Base-by-base conservation (phyloP, 2,888 invertebrate species). In the Capitulum mitella region DNA sequence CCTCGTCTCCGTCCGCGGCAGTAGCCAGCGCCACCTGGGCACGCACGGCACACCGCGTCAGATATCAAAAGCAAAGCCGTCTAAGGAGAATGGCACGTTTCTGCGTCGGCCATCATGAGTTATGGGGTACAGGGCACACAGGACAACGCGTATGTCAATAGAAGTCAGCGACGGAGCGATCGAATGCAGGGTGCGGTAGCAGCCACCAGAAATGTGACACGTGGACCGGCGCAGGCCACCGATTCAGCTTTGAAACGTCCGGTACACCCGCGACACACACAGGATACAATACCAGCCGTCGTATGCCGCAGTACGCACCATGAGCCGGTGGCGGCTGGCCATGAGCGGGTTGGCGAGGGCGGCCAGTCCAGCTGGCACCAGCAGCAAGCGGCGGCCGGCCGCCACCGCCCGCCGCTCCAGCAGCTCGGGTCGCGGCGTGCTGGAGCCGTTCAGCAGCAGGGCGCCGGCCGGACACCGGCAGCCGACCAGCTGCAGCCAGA, bases 401-500 rank as follows among this genome's bases (percentile, higher is more conserved):
- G 37, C 70, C 10, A 40, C 70, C 22, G 70, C 70, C 70, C 2
- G 70, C 22, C 26, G 8, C 10, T 10, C 10, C 70, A 26, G 29
- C 40, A 3, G 29, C 19, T 70, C 70, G 19, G 29, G 40, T 26
- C 26, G 70, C 37, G 37, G 37, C 70, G 40, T 26, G 37, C 37
- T 19, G 70, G 3, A 22, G 37, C 26, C 22, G 70, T 37, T 70
- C 3, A 37, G 10, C 37, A 70, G 26, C 70, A 70, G 70, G 40
- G 37, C 40, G 10, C 26, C 37, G 22, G 70, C 70, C 26, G 70
- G 37, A 10, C 37, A 37, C 26, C 40, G 70, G 40, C 37, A 10
- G 26, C 37, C 70, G 10, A 70, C 70, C 70, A 70, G 70, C 70
- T 70, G 70, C 37, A 70, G 40, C 70, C 70, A 70, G 37, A 70